Evolutionary conservation across 2,888 invertebrate genomes (phyloP).

Genomic region (Andricus quercusramuli): DNA sequence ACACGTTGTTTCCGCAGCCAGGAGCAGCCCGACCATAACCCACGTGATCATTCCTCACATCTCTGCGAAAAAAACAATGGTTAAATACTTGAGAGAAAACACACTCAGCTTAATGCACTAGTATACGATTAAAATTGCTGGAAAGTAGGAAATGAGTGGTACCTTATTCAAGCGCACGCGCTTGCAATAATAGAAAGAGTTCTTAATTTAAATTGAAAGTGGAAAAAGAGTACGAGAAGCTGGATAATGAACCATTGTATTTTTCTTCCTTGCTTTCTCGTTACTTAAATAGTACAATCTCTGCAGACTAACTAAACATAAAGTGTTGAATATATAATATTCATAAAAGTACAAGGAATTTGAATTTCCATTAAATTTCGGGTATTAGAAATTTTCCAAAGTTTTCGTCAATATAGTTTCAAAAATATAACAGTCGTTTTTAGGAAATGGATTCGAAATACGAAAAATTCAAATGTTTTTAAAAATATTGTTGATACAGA

Average conservation of each 20-base stretch:
- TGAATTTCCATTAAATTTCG: neutral
- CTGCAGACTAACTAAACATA: neutral
- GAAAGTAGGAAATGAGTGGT: conserved; percentile 37
- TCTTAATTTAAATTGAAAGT: conserved; percentile 31
- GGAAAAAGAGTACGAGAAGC: conserved; percentile 25
- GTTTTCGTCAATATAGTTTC: too few relatives aligned
- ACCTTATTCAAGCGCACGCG: conserved; percentile 27
- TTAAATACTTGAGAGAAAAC: conserved; percentile 13
- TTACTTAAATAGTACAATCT: conserved; percentile 13
- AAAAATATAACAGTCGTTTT: too few relatives aligned
- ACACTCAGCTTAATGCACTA: conserved; percentile 4
- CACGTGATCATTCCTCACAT: conserved; percentile 79
- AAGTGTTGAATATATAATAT: neutral
- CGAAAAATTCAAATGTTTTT: too few relatives aligned
- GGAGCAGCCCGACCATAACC: conserved; percentile 78
- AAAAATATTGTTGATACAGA: too few relatives aligned
- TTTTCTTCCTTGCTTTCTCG: neutral
- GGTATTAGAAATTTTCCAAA: too few relatives aligned
- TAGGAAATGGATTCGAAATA: too few relatives aligned
- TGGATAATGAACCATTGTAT: conserved; percentile 27
- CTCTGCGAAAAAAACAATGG: conserved; percentile 68
- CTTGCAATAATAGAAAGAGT: conserved; percentile 29
- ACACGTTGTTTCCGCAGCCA: conserved; percentile 78
- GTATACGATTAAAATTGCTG: conserved; percentile 20
- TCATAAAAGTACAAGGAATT: neutral